Evolutionary conservation across 2,888 invertebrate species (phyloP).

Genomic region (Melangyna quadrimaculata): DNA sequence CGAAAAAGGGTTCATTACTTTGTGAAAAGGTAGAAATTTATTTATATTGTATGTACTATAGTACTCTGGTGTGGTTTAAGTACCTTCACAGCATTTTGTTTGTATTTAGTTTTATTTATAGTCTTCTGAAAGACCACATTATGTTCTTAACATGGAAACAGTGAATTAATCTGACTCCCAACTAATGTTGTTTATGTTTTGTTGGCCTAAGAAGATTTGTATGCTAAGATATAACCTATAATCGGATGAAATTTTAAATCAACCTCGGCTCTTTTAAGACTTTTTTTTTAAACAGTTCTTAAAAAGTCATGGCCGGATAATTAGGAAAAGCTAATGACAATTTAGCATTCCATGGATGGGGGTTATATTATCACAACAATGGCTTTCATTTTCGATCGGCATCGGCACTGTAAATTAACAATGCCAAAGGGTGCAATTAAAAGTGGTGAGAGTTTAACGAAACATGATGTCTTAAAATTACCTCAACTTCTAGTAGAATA

Average conservation of each 20-base stretch:
- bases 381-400: too few relatives aligned
- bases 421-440: too few relatives aligned
- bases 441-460: too few relatives aligned
- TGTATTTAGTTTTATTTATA: slow-evolving; percentile 20
- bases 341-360: background rate
- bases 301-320: too few relatives aligned
- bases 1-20: slow-evolving; percentile 48
- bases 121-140: slow-evolving; percentile 4
- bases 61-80: slow-evolving; percentile 7
- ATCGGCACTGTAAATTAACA: too few relatives aligned
- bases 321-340: background rate
- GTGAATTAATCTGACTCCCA: slow-evolving; percentile 9
- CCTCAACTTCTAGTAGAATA: too few relatives aligned
- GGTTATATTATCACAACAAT: too few relatives aligned
- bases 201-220: background rate
- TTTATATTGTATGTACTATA: background rate
- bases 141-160: background rate
- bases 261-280: background rate
- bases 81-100: slow-evolving; percentile 7
- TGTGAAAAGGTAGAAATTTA: slow-evolving; percentile 28
- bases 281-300: background rate
- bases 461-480: too few relatives aligned
- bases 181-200: background rate
- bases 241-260: background rate
- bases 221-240: background rate